These are phyloP conservation scores for Neolamprologus ventralis DNA, from an alignment of 2,113 vertebrate genomes.

Conservation along the genomic window DNA sequence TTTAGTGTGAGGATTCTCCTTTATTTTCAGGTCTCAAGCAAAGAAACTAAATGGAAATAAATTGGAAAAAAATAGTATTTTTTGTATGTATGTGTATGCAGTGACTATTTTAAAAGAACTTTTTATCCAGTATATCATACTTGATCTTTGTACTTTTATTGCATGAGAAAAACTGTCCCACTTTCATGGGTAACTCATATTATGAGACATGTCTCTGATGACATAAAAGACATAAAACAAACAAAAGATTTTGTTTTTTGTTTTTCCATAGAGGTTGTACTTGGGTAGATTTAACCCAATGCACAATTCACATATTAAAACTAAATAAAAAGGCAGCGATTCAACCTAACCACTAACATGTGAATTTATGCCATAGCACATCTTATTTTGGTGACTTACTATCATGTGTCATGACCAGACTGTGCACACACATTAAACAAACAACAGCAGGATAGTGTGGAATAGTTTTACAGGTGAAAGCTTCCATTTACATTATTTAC, in stretches of 20 bases:
- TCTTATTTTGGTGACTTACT: background rate
- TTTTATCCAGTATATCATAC: background rate
- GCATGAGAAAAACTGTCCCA: background rate
- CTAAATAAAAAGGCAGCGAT: background rate
- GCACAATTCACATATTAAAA: background rate
- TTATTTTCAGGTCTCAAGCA: background rate
- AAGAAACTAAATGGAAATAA: background rate
- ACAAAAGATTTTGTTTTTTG: background rate
- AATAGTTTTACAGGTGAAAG: background rate
- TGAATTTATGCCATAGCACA: background rate
- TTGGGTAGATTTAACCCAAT: background rate
- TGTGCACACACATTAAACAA: background rate
- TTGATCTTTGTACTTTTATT: background rate
- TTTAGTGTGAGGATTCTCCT: background rate
- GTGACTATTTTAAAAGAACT: fast-evolving
- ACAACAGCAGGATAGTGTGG: background rate
- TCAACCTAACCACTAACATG: background rate
- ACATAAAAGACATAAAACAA: background rate
- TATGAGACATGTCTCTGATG: background rate
- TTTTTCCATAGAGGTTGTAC: background rate
- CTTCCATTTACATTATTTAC: background rate
- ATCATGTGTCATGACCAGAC: background rate
- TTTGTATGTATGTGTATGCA: background rate
- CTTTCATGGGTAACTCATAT: too few relatives aligned
- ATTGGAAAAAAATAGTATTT: background rate